A percentile compares a stretch with the other conserved stretches of the same genome.
These are phyloP conservation scores for Dicrostonyx torquatus DNA, from an alignment of 2,797 vertebrate species.

Conservation along the genomic window DNA sequence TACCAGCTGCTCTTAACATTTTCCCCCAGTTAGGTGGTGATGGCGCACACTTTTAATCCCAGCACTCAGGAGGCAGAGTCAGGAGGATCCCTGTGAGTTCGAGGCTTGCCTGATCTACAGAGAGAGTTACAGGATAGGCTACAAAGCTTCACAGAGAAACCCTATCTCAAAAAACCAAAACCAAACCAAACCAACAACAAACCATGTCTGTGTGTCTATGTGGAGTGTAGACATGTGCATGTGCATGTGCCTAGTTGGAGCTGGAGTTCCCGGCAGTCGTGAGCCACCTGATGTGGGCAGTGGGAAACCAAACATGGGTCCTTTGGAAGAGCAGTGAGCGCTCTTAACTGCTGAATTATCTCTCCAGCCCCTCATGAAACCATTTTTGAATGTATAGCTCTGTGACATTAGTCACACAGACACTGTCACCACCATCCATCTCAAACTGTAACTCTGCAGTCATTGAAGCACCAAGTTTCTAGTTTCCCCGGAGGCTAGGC, in stretches of 20 bases:
- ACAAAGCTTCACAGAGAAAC: background rate
- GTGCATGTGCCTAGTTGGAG: background rate
- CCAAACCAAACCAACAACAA: background rate
- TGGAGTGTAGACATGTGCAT: background rate
- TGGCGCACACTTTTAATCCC: background rate
- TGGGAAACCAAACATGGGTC: background rate
- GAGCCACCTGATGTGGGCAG: background rate
- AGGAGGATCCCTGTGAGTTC: background rate
- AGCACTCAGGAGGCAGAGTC: background rate
- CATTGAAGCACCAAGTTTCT: background rate
- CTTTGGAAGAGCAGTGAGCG: background rate
- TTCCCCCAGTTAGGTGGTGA: background rate
- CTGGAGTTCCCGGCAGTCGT: background rate
- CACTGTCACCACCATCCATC: background rate
- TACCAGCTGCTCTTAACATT: background rate
- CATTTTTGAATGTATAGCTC: background rate
- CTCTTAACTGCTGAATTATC: background rate
- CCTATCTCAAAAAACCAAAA: background rate
- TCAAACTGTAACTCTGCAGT: background rate
- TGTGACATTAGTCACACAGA: background rate
- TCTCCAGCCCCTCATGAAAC: background rate
- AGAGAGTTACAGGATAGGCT: background rate
- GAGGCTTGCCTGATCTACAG: background rate
- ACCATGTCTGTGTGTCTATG: background rate
- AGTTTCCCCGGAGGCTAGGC: no score